Conservation (phyloP, 2,113 vertebrate genomes). For the Alligator sinensis region DNA sequence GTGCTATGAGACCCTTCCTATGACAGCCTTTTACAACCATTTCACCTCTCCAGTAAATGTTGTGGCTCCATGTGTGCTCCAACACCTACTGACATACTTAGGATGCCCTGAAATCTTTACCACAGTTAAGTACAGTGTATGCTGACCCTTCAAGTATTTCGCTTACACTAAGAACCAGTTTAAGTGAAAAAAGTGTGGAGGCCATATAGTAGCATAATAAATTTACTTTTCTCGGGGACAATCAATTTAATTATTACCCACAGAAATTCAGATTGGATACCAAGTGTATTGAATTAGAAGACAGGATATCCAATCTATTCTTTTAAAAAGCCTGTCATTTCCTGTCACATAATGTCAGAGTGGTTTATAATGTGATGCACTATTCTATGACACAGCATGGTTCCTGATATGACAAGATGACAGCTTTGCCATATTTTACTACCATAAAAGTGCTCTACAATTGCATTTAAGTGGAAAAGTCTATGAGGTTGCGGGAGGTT, state of each 20-base stretch:
- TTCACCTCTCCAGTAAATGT: background rate
- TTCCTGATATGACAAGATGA: background rate
- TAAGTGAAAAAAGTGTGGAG: background rate
- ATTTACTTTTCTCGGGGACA: background rate
- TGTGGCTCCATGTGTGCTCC: background rate
- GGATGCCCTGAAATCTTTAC: background rate
- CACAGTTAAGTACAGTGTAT: background rate
- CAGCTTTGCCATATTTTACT: background rate
- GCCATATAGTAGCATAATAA: background rate
- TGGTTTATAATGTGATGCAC: background rate
- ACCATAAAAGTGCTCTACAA: background rate
- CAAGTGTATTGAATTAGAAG: background rate
- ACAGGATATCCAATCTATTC: background rate
- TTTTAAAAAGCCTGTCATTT: background rate
- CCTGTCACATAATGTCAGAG: background rate
- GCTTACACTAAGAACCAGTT: background rate
- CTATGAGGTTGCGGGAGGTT: background rate
- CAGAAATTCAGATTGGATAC: background rate
- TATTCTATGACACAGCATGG: background rate
- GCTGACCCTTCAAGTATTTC: background rate
- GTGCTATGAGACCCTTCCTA: background rate
- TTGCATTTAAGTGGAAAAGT: background rate
- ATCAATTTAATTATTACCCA: background rate
- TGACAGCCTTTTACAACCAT: background rate
- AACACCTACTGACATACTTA: background rate